These are phyloP conservation scores for Drosophila ohnishii DNA, from an alignment of 1,140 invertebrate genomes.

Conservation along the genomic window DNA sequence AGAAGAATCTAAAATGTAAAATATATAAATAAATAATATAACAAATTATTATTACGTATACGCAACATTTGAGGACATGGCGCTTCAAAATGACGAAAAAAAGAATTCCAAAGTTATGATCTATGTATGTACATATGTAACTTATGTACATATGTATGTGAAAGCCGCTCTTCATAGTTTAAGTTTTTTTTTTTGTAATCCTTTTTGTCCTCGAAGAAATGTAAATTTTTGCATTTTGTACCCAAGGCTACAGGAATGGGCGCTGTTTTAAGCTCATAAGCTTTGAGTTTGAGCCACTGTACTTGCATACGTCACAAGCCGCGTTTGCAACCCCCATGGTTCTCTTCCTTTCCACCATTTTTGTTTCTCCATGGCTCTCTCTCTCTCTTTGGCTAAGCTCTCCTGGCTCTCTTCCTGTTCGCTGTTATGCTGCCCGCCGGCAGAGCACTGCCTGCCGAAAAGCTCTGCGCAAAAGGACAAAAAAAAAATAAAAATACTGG, in stretches of 20 bases:
- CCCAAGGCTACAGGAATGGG: background rate
- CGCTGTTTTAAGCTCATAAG: background rate
- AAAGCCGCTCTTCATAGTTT: background rate
- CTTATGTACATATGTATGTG: too few relatives aligned
- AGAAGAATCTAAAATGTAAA: background rate
- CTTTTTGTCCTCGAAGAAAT: background rate
- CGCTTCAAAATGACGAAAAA: background rate
- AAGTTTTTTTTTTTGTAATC: background rate
- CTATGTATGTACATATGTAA: background rate
- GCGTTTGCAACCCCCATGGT: background rate
- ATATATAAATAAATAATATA: background rate
- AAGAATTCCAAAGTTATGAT: background rate
- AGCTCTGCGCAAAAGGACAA: constrained; percentile 35
- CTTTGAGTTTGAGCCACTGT: constrained; percentile 1
- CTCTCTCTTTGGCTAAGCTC: background rate
- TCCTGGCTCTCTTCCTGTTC: background rate
- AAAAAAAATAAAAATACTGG: constrained; percentile 29
- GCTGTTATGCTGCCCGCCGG: background rate
- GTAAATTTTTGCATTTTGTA: background rate
- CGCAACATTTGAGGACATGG: too few relatives aligned
- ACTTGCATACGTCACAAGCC: constrained; percentile 13
- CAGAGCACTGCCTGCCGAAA: constrained; percentile 2
- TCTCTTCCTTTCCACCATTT: background rate
- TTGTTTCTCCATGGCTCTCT: too few relatives aligned
- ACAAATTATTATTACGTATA: too few relatives aligned